phyloP scores from a whole-genome alignment of 2,113 vertebrate genomes.

The Pteropus alecto region DNA sequence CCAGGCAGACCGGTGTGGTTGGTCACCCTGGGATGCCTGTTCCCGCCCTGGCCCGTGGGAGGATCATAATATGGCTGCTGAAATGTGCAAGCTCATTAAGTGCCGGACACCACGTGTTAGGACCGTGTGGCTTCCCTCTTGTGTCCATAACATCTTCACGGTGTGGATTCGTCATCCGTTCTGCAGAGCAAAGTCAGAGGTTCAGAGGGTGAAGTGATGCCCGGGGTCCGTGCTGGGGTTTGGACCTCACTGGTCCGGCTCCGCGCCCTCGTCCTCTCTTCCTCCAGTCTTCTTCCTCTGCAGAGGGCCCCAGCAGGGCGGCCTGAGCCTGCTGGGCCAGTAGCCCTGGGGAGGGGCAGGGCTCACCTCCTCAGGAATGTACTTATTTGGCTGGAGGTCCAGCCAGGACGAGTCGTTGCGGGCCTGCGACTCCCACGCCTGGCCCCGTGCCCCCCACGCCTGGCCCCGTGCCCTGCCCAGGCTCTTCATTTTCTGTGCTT shows the following conservation, averaged over 20 bases:
- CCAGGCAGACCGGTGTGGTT: background rate
- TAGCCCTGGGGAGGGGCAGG: background rate
- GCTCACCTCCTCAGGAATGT: background rate
- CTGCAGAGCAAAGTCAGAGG: background rate
- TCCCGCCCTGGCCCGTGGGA: background rate
- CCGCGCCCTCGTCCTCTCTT: accelerated
- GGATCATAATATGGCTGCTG: background rate
- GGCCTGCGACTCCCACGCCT: background rate
- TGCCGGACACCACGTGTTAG: background rate
- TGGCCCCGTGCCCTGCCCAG: background rate
- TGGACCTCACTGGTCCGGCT: background rate
- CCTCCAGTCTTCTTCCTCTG: background rate
- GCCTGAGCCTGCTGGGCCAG: background rate
- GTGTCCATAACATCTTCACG: accelerated
- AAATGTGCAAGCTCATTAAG: background rate
- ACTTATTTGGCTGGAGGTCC: background rate
- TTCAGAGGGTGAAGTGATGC: background rate
- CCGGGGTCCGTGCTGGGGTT: background rate
- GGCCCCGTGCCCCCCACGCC: no score
- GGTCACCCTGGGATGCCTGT: background rate
- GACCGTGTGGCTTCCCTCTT: no score
- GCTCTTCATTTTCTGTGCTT: background rate
- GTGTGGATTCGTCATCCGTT: accelerated
- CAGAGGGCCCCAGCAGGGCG: background rate
- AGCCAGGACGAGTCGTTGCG: background rate